Percentiles rank a stretch among this genome's conserved stretches.
These are phyloP conservation scores for Coelopa frigida DNA, from an alignment of 1,140 invertebrate genomes.

Conservation along the genomic window DNA sequence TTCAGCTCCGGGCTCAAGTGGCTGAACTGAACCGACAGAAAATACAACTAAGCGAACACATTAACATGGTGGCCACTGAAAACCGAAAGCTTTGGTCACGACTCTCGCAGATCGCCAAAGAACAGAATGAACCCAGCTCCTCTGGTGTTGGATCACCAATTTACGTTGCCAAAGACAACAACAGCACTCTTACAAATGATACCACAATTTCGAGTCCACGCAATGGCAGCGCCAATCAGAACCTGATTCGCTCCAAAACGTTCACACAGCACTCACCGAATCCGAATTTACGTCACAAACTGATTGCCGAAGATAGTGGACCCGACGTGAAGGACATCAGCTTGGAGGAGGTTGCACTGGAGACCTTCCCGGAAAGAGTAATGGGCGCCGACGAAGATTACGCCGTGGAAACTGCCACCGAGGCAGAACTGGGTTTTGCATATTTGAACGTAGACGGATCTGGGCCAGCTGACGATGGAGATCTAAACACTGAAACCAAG, in stretches of 20 bases:
- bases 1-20: conserved; percentile 51
- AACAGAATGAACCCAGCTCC: conserved; percentile 44
- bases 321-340: conserved; percentile 49
- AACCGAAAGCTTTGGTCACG: conserved; percentile 70
- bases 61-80: conserved; percentile 70
- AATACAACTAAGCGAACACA: conserved; percentile 62
- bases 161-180: conserved; percentile 1
- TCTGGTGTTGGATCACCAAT: too few species aligned
- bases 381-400: conserved; percentile 59
- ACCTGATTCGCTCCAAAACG: conserved; percentile 53
- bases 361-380: conserved; percentile 45
- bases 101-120: conserved; percentile 56
- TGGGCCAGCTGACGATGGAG: conserved; percentile 47
- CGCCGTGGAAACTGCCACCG: conserved; percentile 50
- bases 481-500: conserved; percentile 57
- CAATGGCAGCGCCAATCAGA: conserved; percentile 18
- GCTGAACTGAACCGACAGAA: conserved; percentile 64
- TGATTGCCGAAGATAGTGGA: conserved; percentile 44
- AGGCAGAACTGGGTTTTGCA: conserved; percentile 54
- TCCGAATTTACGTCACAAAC: conserved; percentile 46
- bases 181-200: background rate
- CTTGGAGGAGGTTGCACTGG: conserved; percentile 68
- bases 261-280: conserved; percentile 55
- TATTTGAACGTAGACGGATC: conserved; percentile 50
- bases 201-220: background rate